These are phyloP conservation scores for Physella acuta DNA, from an alignment of 1,140 invertebrate genomes.

Conservation along the genomic window DNA sequence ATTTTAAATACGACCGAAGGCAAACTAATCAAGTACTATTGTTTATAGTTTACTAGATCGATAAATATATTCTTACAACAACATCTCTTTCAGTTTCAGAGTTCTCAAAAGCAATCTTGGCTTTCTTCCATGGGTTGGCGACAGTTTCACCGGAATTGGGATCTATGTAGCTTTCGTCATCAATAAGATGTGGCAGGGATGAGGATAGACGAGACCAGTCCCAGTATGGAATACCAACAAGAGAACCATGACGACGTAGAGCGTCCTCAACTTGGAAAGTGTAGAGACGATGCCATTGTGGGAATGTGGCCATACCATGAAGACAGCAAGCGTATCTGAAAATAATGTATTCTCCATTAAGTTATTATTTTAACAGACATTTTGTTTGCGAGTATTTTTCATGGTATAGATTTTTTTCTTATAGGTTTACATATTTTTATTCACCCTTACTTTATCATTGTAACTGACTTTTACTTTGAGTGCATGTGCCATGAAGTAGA, in stretches of 20 bases:
- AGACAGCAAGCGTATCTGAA: constrained; percentile 35
- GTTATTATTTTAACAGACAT: no score
- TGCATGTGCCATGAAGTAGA: no score
- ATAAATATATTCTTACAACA: constrained; percentile 8
- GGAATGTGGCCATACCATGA: constrained; percentile 37
- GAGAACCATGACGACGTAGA: constrained; percentile 30
- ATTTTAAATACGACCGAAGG: no score
- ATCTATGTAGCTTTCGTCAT: constrained; percentile 21
- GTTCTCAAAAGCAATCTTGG: constrained; percentile 21
- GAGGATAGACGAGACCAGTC: constrained; percentile 22
- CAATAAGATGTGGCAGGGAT: constrained; percentile 16
- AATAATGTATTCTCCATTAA: no score
- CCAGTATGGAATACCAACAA: constrained; percentile 35
- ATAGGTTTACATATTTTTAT: no score
- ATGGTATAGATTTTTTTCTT: no score
- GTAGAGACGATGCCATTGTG: constrained; percentile 37
- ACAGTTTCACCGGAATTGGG: not conserved
- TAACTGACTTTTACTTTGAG: no score
- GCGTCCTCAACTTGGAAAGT: constrained; percentile 39
- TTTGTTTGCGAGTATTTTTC: no score
- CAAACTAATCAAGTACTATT: no score
- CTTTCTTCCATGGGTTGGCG: constrained; percentile 26
- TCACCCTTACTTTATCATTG: no score
- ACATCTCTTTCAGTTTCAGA: constrained; percentile 10
- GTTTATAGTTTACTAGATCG: no score